Percentiles rank a stretch among this genome's conserved stretches.
phyloP scores from a whole-genome alignment of 2,888 invertebrate species.

The Epiblema foenella region DNA sequence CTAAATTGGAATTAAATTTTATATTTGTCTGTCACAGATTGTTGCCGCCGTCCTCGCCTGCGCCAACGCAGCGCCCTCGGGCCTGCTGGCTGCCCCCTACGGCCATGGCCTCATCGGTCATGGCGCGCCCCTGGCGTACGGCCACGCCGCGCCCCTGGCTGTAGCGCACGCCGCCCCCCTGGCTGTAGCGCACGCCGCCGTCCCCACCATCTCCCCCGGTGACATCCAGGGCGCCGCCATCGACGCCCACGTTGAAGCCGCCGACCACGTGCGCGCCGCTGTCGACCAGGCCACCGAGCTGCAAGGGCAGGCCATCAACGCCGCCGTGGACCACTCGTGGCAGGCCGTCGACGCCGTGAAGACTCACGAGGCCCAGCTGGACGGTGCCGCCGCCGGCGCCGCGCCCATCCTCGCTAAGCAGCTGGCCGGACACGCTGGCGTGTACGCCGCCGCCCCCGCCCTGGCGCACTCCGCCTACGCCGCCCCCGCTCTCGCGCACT shows the following conservation, averaged over 20 bases:
- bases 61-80: conserved; percentile 70
- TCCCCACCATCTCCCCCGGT: conserved; percentile 79
- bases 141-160: conserved; percentile 58
- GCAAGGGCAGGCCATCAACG: conserved; percentile 78
- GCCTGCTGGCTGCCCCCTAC: conserved; percentile 48
- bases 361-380: conserved; percentile 75
- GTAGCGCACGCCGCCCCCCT: conserved; percentile 57
- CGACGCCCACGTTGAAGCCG: conserved; percentile 77
- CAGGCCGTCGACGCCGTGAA: conserved; percentile 77
- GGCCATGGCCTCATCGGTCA: conserved; percentile 48
- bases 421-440: conserved; percentile 68
- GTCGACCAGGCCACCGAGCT: conserved; percentile 78
- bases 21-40: conserved; percentile 58
- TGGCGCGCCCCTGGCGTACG: conserved; percentile 51
- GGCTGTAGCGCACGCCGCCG: conserved; percentile 52
- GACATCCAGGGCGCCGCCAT: conserved; percentile 77
- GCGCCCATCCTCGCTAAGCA: conserved; percentile 78
- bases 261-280: conserved; percentile 78
- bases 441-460: conserved; percentile 48
- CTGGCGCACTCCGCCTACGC: conserved; percentile 47
- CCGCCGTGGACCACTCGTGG: conserved; percentile 80
- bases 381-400: conserved; percentile 79
- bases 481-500: conserved; percentile 48
- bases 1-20: conserved; percentile 9
- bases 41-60: conserved; percentile 67